These are phyloP conservation scores for Acanthopagrus latus DNA, from an alignment of 2,797 vertebrate species.

Conservation along the genomic window DNA sequence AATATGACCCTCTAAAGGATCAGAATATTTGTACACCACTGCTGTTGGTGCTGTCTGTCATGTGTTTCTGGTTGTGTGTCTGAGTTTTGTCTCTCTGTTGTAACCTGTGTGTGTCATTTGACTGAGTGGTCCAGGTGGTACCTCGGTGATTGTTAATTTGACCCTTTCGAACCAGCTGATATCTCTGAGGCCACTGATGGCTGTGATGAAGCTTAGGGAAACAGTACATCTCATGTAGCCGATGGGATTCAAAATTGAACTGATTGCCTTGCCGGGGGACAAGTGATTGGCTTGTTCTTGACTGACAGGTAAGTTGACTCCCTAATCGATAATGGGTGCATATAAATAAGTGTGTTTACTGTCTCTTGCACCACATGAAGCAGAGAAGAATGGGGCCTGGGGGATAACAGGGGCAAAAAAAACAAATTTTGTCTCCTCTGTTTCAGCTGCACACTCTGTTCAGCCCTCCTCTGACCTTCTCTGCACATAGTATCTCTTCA, in stretches of 20 bases:
- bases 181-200: not conserved
- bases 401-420: constrained; percentile 1
- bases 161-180: not conserved
- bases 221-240: not conserved
- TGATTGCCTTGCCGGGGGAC: constrained; percentile 1
- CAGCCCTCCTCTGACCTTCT: not conserved
- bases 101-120: not conserved
- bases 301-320: not conserved
- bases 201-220: not conserved
- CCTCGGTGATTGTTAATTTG: not conserved
- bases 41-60: not conserved
- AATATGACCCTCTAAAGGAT: too few species aligned
- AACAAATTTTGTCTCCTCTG: not conserved
- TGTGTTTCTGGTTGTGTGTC: too few species aligned
- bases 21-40: too few species aligned
- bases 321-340: not conserved
- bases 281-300: constrained; percentile 13
- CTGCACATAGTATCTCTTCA: not conserved
- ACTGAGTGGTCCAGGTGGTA: not conserved
- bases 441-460: not conserved
- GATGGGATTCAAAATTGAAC: not conserved
- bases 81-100: too few species aligned
- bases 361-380: too few species aligned
- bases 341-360: not conserved
- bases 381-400: constrained; percentile 22